Percentiles rank a stretch among this genome's conserved stretches.
phyloP scores from a whole-genome alignment of 2,113 vertebrate genomes.

The Megaceryle maxima region DNA sequence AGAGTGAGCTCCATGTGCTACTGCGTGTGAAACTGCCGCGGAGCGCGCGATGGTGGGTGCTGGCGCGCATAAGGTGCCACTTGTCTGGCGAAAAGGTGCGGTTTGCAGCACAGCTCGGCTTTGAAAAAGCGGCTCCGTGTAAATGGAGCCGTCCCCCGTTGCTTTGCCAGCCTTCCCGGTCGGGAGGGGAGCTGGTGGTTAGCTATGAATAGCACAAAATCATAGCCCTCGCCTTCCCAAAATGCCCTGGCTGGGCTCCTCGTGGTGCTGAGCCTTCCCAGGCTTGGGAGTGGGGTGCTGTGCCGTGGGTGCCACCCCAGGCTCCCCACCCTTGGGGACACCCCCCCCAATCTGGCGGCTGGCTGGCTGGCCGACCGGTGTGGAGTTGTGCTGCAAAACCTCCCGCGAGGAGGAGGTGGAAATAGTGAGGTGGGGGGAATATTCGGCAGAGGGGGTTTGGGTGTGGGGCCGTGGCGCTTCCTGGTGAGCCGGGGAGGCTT shows the following conservation, averaged over 20 bases:
- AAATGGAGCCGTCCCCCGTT: not conserved
- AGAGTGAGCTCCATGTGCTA: rapidly evolving
- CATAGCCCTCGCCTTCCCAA: conserved; percentile 26
- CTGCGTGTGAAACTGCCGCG: not conserved
- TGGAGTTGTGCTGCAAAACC: rapidly evolving
- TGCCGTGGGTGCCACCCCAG: rapidly evolving
- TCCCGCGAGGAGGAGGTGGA: not conserved
- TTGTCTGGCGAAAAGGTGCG: not conserved
- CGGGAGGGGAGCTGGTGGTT: conserved; percentile 36
- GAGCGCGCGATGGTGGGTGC: not conserved
- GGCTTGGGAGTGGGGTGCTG: not conserved
- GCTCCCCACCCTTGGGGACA: not conserved
- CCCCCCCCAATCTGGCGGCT: not conserved
- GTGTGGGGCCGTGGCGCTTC: not conserved
- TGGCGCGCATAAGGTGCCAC: not conserved
- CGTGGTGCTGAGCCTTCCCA: not conserved
- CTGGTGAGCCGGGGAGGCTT: not conserved
- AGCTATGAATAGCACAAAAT: conserved; percentile 62
- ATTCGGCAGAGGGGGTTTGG: not conserved
- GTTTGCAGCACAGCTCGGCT: not conserved
- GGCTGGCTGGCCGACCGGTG: no score
- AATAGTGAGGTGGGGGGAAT: not conserved
- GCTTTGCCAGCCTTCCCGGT: not conserved
- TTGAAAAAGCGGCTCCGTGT: not conserved
- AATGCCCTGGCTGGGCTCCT: not conserved